phyloP scores from a whole-genome alignment of 1,140 invertebrate species.

The Halesus radiatus region DNA sequence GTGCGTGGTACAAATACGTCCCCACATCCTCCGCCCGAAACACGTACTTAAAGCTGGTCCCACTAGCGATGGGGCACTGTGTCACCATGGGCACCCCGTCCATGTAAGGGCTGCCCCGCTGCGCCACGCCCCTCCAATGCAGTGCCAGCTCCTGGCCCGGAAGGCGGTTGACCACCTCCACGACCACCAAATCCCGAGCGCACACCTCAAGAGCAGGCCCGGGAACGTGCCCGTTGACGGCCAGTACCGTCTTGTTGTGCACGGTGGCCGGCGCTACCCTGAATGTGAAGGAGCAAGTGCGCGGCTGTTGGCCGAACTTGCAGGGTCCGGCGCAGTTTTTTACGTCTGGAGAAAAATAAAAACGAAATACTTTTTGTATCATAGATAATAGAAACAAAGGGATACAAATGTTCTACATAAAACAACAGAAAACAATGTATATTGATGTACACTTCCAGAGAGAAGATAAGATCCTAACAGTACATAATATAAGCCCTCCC shows the following conservation, averaged over 20 bases:
- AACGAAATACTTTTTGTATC: background rate
- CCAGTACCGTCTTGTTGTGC: slow-evolving; percentile 65
- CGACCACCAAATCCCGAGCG: slow-evolving; percentile 84
- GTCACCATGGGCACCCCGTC: slow-evolving; percentile 84
- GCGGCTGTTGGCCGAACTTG: slow-evolving; percentile 68
- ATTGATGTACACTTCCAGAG: too few relatives aligned
- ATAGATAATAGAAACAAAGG: too few relatives aligned
- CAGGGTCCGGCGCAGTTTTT: slow-evolving; percentile 67
- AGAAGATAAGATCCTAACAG: too few relatives aligned
- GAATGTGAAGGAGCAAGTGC: slow-evolving; percentile 64
- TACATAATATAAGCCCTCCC: too few relatives aligned
- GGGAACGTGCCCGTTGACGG: slow-evolving; percentile 84
- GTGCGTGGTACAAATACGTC: slow-evolving; percentile 80
- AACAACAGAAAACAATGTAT: too few relatives aligned
- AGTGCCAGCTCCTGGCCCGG: slow-evolving; percentile 77
- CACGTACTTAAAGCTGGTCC: slow-evolving; percentile 82
- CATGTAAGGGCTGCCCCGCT: slow-evolving; percentile 82
- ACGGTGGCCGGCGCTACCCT: slow-evolving; percentile 61
- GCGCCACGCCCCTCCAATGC: slow-evolving; percentile 85
- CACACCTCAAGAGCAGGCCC: slow-evolving; percentile 86
- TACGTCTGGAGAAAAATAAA: slow-evolving; percentile 60
- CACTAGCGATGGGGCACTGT: slow-evolving; percentile 82
- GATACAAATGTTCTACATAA: too few relatives aligned
- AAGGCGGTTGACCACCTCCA: slow-evolving; percentile 84
- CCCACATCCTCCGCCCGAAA: slow-evolving; percentile 77